Evolutionary conservation across 2,113 vertebrate genomes (phyloP).

Genomic region (Eubucco bourcierii): DNA sequence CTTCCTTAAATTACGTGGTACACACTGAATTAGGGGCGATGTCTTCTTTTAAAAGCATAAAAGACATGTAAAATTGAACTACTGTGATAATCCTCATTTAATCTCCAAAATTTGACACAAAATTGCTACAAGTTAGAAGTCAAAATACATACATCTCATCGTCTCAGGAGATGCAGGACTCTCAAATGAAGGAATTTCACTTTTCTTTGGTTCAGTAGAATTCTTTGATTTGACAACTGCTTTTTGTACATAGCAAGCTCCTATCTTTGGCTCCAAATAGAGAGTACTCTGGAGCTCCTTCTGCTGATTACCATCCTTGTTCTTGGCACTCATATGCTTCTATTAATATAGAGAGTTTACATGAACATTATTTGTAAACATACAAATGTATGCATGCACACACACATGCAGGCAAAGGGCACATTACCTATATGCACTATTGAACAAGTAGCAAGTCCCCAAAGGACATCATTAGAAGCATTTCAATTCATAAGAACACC

Average conservation of each 20-base stretch:
- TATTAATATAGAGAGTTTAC: slow-evolving; percentile 22
- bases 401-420: background rate
- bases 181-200: background rate
- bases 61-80: background rate
- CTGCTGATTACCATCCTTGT: background rate
- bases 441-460: background rate
- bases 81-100: background rate
- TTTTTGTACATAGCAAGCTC: background rate
- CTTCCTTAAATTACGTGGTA: background rate
- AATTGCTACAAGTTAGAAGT: background rate
- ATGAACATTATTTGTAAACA: background rate
- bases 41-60: background rate
- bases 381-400: background rate
- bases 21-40: background rate
- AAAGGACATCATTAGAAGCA: background rate
- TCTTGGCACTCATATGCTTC: slow-evolving; percentile 26
- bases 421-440: background rate
- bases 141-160: slow-evolving; percentile 85
- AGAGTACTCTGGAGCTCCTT: slow-evolving; percentile 6
- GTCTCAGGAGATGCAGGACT: slow-evolving; percentile 75
- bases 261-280: background rate
- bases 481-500: background rate
- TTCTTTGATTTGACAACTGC: background rate
- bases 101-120: background rate
- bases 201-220: background rate